Evolutionary conservation across 2,113 vertebrate species (phyloP).

Genomic region (Spermophilus dauricus): DNA sequence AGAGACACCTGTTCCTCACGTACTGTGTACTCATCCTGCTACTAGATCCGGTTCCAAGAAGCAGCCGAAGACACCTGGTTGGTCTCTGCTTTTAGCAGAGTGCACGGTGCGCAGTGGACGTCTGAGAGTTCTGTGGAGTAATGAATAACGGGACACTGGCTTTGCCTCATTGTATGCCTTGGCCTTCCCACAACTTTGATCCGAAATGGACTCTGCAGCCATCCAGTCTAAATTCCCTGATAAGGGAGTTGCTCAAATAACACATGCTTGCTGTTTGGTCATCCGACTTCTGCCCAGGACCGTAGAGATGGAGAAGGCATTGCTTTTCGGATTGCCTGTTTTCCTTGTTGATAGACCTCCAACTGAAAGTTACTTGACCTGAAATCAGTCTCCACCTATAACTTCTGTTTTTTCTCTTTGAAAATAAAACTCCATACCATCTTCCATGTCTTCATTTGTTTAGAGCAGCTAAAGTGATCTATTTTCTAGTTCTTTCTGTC

Average conservation of each 20-base stretch:
- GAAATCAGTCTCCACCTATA: background rate
- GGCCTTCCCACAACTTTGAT: rapidly evolving
- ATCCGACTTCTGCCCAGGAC: background rate
- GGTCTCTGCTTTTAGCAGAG: background rate
- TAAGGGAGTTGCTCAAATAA: background rate
- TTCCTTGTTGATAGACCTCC: background rate
- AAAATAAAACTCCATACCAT: too few relatives aligned
- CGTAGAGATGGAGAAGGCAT: too few relatives aligned
- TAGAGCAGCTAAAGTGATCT: background rate
- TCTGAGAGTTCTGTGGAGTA: background rate
- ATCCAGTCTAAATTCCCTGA: background rate
- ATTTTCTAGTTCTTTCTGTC: background rate
- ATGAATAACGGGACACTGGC: too few relatives aligned
- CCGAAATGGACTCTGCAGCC: background rate
- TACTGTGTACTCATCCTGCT: rapidly evolving
- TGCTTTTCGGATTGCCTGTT: background rate
- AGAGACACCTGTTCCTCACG: background rate
- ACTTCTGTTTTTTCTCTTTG: background rate
- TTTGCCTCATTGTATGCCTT: too few relatives aligned
- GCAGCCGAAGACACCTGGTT: rapidly evolving
- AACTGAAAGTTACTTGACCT: background rate
- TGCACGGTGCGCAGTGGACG: rapidly evolving
- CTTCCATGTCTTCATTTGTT: background rate
- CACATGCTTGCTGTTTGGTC: rapidly evolving
- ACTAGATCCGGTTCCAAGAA: too few relatives aligned